phyloP scores from a whole-genome alignment of 1,140 invertebrate species.

The Meloidogyne hapla region DNA sequence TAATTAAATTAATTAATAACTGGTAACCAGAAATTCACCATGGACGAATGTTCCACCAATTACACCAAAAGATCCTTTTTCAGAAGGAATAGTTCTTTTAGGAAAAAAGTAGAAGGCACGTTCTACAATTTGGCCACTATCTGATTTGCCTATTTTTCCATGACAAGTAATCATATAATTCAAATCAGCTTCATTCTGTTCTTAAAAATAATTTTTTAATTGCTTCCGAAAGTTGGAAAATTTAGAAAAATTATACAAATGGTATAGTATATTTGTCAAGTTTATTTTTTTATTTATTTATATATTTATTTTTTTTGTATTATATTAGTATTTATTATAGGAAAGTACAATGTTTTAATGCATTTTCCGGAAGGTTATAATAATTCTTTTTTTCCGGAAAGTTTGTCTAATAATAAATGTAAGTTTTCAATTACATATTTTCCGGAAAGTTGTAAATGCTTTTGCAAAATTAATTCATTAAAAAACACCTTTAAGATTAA shows the following conservation, averaged over 20 bases:
- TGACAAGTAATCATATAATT: not conserved
- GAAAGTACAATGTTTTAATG: not conserved
- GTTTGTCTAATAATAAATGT: not conserved
- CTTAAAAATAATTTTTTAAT: not conserved
- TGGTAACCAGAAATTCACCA: not conserved
- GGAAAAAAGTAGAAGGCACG: not conserved
- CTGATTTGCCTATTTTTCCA: not conserved
- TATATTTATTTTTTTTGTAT: no score
- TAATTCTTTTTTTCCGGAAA: not conserved
- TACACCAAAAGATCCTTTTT: not conserved
- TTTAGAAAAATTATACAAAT: no score
- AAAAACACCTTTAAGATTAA: slow-evolving; percentile 10
- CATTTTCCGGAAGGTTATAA: not conserved
- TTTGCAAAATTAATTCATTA: no score
- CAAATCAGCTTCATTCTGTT: not conserved
- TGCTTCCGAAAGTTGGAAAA: no score
- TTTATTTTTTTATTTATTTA: no score
- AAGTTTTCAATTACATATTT: no score
- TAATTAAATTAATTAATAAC: no score
- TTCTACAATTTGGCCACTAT: not conserved
- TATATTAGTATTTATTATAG: no score
- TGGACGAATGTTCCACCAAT: slow-evolving; percentile 8
- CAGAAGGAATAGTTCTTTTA: not conserved
- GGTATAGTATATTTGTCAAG: no score
- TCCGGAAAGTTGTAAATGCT: not conserved